Conservation (phyloP, 2,888 invertebrate species). For the Coelinius sp. region DNA sequence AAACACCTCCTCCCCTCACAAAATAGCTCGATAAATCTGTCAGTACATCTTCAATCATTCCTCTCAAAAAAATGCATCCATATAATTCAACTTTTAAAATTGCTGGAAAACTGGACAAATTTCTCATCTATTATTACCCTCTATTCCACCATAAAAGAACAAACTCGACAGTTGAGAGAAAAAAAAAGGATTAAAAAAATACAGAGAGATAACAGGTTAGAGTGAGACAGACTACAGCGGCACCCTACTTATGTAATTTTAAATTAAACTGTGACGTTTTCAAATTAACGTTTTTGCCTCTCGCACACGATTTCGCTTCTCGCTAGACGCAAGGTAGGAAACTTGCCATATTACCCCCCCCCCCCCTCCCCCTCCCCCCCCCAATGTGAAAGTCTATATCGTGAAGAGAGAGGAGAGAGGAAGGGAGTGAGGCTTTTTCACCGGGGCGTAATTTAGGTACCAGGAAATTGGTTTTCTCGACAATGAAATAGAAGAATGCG, state of each 20-base stretch:
- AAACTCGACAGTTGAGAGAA: conserved; percentile 35
- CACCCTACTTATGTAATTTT: conserved; percentile 68
- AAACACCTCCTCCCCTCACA: conserved; percentile 16
- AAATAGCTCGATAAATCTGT: conserved; percentile 11
- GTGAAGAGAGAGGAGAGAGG: conserved; percentile 15
- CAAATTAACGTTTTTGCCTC: conserved; percentile 70
- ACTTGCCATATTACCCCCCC: conserved; percentile 70
- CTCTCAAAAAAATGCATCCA: background rate
- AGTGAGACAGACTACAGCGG: conserved; percentile 24
- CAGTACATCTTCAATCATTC: background rate
- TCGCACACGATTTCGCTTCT: conserved; percentile 42
- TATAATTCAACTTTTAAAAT: too few relatives aligned
- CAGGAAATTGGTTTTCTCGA: conserved; percentile 72
- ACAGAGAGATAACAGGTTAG: conserved; percentile 29
- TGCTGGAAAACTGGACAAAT: too few relatives aligned
- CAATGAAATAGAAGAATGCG: conserved; percentile 71
- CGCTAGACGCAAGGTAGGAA: conserved; percentile 62
- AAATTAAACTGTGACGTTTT: conserved; percentile 71
- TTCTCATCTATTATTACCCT: background rate
- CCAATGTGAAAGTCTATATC: conserved; percentile 19
- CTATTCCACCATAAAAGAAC: background rate
- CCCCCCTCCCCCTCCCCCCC: too few relatives aligned
- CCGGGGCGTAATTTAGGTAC: conserved; percentile 70
- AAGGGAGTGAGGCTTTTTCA: conserved; percentile 62
- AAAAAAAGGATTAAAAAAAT: conserved; percentile 23